Conservation (phyloP, 2,888 invertebrate genomes). For the Euphydryas editha region DNA sequence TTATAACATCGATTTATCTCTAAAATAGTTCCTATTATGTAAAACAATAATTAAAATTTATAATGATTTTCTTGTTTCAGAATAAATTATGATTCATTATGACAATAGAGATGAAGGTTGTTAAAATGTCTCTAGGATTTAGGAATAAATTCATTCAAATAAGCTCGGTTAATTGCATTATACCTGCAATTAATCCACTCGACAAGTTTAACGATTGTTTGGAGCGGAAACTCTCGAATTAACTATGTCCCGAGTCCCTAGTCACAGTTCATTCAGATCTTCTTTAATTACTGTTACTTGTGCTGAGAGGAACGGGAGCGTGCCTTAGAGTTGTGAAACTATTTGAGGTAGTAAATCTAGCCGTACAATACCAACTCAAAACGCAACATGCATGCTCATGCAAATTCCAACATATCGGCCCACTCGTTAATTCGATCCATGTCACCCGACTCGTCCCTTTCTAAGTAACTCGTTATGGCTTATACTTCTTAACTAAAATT, state of each 20-base stretch:
- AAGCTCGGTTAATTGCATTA: conserved; percentile 32
- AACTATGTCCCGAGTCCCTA: conserved; percentile 50
- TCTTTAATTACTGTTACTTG: conserved; percentile 72
- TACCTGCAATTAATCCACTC: conserved; percentile 40
- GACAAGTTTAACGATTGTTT: conserved; percentile 42
- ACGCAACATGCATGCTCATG: conserved; percentile 79
- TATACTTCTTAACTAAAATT: neutral
- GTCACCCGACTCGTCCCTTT: conserved; percentile 78
- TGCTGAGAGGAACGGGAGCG: conserved; percentile 46
- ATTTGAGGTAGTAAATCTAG: conserved; percentile 75
- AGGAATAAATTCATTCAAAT: conserved; percentile 27
- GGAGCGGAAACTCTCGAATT: conserved; percentile 47
- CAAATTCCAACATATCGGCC: conserved; percentile 69
- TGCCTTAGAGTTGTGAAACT: conserved; percentile 65
- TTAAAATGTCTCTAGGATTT: conserved; percentile 22
- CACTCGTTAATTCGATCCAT: conserved; percentile 76
- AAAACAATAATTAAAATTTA: too few species aligned
- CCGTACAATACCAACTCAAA: conserved; percentile 63
- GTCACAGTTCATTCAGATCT: conserved; percentile 62
- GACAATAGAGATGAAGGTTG: conserved; percentile 20
- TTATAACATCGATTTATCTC: too few species aligned
- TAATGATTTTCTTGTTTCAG: neutral
- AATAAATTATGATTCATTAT: conserved; percentile 26
- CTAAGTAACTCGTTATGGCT: conserved; percentile 62
- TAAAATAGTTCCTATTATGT: too few species aligned